These are phyloP conservation scores for Leptura quadrifasciata DNA, from an alignment of 2,888 invertebrate species.

Conservation along the genomic window DNA sequence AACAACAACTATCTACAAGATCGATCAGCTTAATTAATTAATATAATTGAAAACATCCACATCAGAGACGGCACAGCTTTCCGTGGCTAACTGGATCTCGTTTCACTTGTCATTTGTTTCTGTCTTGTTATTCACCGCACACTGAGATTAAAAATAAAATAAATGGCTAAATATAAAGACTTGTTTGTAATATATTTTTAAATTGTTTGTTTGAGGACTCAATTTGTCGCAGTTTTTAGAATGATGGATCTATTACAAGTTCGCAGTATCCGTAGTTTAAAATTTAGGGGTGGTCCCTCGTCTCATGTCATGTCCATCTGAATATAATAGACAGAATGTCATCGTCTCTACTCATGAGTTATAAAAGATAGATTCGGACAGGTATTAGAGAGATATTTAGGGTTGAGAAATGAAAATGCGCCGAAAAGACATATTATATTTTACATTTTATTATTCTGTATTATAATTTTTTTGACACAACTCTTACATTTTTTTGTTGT, in stretches of 20 bases:
- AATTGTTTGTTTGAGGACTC: constrained; percentile 42
- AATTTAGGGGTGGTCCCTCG: constrained; percentile 37
- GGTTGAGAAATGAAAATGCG: constrained; percentile 9
- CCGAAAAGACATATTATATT: not conserved
- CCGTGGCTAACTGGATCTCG: constrained; percentile 65
- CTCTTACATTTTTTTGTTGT: too few species aligned
- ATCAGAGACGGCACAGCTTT: constrained; percentile 56
- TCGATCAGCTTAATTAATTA: constrained; percentile 69
- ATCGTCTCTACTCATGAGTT: constrained; percentile 21
- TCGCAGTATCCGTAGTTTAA: constrained; percentile 29
- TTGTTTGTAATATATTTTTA: constrained; percentile 43
- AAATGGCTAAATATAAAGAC: constrained; percentile 45
- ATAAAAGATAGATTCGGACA: constrained; percentile 23
- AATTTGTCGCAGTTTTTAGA: constrained; percentile 54
- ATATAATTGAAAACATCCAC: constrained; percentile 70
- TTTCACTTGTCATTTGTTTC: constrained; percentile 67
- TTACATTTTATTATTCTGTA: not conserved
- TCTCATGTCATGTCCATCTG: constrained; percentile 27
- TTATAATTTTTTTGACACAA: too few species aligned
- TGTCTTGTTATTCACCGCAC: constrained; percentile 65
- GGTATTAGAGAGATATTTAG: constrained; percentile 16
- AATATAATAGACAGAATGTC: constrained; percentile 37
- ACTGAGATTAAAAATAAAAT: constrained; percentile 45
- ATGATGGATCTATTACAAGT: constrained; percentile 45
- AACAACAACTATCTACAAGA: constrained; percentile 56